These are phyloP conservation scores for Sebastes taczanowskii DNA, from an alignment of 2,797 vertebrate species.

Conservation along the genomic window DNA sequence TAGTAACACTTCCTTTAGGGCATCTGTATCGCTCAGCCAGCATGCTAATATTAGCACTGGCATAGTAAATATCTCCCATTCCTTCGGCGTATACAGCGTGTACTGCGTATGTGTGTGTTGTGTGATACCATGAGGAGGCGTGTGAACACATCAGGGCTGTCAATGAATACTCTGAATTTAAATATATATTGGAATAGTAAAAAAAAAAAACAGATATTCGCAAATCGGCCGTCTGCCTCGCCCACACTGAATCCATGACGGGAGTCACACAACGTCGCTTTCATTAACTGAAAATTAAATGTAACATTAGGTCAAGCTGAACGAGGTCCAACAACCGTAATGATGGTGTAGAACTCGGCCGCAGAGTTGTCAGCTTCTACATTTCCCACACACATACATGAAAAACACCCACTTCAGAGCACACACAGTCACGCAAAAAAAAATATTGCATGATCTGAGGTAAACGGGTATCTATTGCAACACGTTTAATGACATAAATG, in stretches of 20 bases:
- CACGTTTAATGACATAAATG: background rate
- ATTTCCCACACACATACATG: background rate
- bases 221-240: too few species aligned
- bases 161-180: background rate
- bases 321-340: too few species aligned
- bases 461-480: background rate
- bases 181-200: background rate
- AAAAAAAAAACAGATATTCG: background rate
- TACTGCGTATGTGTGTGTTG: background rate
- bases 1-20: conserved; percentile 59
- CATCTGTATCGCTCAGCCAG: conserved; percentile 44
- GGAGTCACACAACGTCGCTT: too few species aligned
- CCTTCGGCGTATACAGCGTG: background rate
- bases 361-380: background rate
- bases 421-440: background rate
- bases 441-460: background rate
- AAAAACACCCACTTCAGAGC: background rate
- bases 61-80: conserved; percentile 35
- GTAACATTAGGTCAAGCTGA: too few species aligned
- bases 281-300: too few species aligned
- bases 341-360: too few species aligned
- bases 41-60: conserved; percentile 45
- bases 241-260: too few species aligned
- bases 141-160: background rate
- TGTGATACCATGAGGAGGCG: background rate